Evolutionary conservation across 2,888 invertebrate species (phyloP).

Genomic region (Muschampia plurimacula): DNA sequence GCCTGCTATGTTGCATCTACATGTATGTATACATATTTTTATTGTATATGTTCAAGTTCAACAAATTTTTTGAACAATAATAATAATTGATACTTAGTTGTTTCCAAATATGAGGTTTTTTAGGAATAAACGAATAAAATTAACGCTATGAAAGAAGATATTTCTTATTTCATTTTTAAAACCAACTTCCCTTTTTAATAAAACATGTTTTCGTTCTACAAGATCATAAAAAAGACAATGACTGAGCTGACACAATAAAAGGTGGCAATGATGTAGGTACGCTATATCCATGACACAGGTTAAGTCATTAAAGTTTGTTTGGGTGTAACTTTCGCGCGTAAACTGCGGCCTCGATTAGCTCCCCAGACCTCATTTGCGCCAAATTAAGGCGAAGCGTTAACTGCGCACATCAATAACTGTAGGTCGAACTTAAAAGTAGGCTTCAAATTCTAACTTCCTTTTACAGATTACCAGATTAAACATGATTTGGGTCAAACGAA

Average conservation of each 20-base stretch:
- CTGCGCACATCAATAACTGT: conserved; percentile 39
- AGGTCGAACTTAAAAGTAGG: conserved; percentile 28
- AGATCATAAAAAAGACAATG: not conserved
- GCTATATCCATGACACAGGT: conserved; percentile 40
- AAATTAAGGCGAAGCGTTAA: conserved; percentile 56
- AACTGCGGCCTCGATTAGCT: conserved; percentile 65
- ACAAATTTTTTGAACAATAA: too few relatives aligned
- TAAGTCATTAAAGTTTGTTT: conserved; percentile 64
- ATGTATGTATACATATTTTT: not conserved
- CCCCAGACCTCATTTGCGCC: conserved; percentile 59
- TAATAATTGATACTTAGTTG: too few relatives aligned
- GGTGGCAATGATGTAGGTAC: not conserved
- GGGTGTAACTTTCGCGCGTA: conserved; percentile 53
- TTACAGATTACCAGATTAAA: not conserved
- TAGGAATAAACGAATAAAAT: not conserved
- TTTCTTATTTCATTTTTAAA: not conserved
- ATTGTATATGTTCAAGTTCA: too few relatives aligned
- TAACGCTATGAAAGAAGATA: not conserved
- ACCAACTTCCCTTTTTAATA: too few relatives aligned
- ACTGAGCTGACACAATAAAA: conserved; percentile 9
- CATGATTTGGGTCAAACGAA: conserved; percentile 8
- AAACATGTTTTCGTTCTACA: not conserved
- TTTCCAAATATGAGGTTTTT: too few relatives aligned
- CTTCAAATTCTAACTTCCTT: conserved; percentile 22
- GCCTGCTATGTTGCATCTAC: not conserved